A percentile compares a stretch with the other conserved stretches of the same genome.
Conservation (phyloP, 30 jellyfish, hydroid and myxozoan species). For the Cassiopea andromeda region DNA sequence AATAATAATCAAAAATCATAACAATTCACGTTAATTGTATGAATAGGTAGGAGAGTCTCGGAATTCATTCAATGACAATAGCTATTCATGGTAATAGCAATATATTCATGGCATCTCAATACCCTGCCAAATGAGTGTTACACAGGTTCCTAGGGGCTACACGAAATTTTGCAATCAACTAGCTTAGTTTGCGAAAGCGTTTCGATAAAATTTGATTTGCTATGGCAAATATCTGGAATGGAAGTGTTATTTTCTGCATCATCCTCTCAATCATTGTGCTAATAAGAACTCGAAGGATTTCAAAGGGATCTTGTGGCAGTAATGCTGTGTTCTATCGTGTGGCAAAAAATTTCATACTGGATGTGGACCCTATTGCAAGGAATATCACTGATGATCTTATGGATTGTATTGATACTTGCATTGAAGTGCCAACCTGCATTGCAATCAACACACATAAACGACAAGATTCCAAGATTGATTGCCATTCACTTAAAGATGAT, state of each 20-base stretch:
- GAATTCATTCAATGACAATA: no score
- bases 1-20: no score
- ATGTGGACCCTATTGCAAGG: slow-evolving; percentile 26
- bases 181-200: no score
- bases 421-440: slow-evolving; percentile 23
- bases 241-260: background rate
- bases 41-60: no score
- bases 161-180: no score
- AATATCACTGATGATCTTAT: background rate
- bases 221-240: background rate
- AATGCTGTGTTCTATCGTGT: slow-evolving; percentile 29
- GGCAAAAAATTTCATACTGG: slow-evolving; percentile 23
- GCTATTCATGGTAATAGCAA: no score
- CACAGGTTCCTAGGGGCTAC: no score
- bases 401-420: slow-evolving; percentile 30
- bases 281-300: slow-evolving; percentile 13
- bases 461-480: slow-evolving; percentile 11
- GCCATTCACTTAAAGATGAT: slow-evolving; percentile 41
- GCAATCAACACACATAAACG: slow-evolving; percentile 28
- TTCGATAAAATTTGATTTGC: no score
- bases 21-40: no score
- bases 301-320: slow-evolving; percentile 38
- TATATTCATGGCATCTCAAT: no score
- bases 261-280: background rate
- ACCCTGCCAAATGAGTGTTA: no score